Base-by-base conservation (phyloP, 2,797 vertebrate genomes). In the Australoheros facetus region DNA sequence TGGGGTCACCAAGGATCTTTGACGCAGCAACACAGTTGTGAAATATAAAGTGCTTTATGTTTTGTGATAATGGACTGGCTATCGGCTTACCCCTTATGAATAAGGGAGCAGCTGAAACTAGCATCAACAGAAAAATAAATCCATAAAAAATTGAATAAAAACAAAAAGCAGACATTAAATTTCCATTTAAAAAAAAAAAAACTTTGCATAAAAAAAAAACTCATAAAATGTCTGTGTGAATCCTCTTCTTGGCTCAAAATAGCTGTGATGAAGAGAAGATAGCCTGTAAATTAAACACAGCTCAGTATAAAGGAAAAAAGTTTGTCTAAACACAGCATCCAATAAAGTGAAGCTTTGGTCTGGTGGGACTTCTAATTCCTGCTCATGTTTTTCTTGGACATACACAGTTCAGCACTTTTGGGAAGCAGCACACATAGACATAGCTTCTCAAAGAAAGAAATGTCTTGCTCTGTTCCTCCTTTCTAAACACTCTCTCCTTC, bases 331-430 rank as follows among this genome's bases (percentile, higher is more conserved):
- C 90, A 91, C 32, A 54, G 4, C 10, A 57, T 88, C 80, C 81
- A 89, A 87, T 91, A 90, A 92, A 92, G 32, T 58, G 75, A 73
- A 91, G 89, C 86, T 92, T 93, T 86, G 74, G 75, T 84, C 77
- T 72, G n/a, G 42, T 17, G 71, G 71, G 79, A 19, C 82, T 57
- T 51, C 77, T 92, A 71, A 92, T 89, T 84, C 81, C 82, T 2
- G 28, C 77, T 80, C 5, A 1, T 91, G 87, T 90, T 90, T 87
- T 86, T 77, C 76, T 90, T 92, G 87, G 79, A 86, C 34, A 48
- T 26, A 54, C 60, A 66, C 73, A 76, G 9, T 13, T 12, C 56
- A n/a, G 74, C 56, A 30, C 81, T 85, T 84, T 85, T 75, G 72
- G 71, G 77, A 11, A 34, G 73, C 83, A 37, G 77, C 76, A 66